These are phyloP conservation scores for Leptonema lineaticorne DNA, from an alignment of 1,140 invertebrate species.

Conservation along the genomic window DNA sequence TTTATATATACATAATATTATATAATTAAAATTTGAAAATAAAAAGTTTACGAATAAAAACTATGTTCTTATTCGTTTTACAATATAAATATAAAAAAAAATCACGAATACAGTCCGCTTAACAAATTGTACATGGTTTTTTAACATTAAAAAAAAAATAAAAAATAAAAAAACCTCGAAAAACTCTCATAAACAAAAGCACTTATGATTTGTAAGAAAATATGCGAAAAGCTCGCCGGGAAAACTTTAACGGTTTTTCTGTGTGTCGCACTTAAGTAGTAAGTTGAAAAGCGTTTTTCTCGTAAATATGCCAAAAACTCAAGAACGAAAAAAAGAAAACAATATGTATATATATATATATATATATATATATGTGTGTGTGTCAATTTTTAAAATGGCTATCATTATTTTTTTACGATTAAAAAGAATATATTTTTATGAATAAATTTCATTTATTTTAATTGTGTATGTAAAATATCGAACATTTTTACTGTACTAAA, in stretches of 20 bases:
- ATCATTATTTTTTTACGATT: neutral
- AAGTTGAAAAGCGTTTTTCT: conserved; percentile 28
- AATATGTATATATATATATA: neutral
- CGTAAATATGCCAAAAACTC: conserved; percentile 19
- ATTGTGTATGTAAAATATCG: neutral
- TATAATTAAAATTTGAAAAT: too few species aligned
- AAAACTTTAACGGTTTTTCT: conserved; percentile 11
- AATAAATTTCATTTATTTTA: neutral
- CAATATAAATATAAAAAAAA: too few species aligned
- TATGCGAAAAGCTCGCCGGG: neutral
- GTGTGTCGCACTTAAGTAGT: conserved; percentile 21
- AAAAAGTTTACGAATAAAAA: too few species aligned
- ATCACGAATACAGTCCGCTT: too few species aligned
- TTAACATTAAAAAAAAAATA: too few species aligned
- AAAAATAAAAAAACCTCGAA: too few species aligned
- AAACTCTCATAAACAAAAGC: neutral
- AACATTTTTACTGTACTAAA: too few species aligned
- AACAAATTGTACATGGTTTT: too few species aligned
- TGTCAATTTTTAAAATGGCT: neutral
- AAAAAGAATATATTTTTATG: neutral
- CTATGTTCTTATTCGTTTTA: too few species aligned
- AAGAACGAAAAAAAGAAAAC: conserved; percentile 3
- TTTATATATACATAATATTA: too few species aligned
- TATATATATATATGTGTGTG: neutral
- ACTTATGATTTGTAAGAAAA: conserved; percentile 1